Base-by-base conservation (phyloP, 2,113 vertebrate genomes). In the Bambusicola thoracicus region DNA sequence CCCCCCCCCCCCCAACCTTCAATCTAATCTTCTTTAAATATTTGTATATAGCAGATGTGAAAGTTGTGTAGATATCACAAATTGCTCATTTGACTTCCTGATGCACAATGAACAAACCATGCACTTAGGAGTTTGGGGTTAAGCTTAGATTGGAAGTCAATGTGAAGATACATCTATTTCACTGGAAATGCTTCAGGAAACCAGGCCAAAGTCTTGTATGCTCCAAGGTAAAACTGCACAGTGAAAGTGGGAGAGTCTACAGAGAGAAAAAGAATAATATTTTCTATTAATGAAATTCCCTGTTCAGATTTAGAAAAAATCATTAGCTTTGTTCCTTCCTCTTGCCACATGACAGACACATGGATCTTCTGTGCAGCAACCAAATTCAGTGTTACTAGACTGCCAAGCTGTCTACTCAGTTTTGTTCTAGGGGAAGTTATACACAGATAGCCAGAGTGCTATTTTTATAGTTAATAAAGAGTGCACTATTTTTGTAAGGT, bases 381-480 rank as follows among this genome's bases (percentile, higher is more conserved):
- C 49, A 62, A 80, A 48, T 83, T 29, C 38, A 63, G 11, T 74
- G 14, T 27, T 74, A 41, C 68, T 63, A 86, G 73, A 78, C 80
- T 59, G 61, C 43, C 44, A 88, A 81, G 19, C 56, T 88, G 19
- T 19, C 69, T 84, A 41, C 51, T 62, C 27, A 36, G 46, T 81
- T 95, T 81, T 89, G n/a, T 38, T 79, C 24, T 56, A 36, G 75
- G 40, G 32, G 32, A 90, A 88, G 65, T 75, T 55, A 75, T 15
- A 72, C 34, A 81, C 13, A 86, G 77, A 61, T 43, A 81, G 30
- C 11, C 27, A 48, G 20, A 40, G 19, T 58, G 21, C 1, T 93
- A 13, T 91, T 58, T 85, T 86, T 89, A 79, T 43, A 81, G 25
- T 27, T 81, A 51, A 91, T 88, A 25, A n/a, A 56, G 36, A 74